Evolutionary conservation across 2,888 invertebrate genomes (phyloP), one percentile per base, ranked within the genome.

Genomic region (Apeira syringaria): DNA sequence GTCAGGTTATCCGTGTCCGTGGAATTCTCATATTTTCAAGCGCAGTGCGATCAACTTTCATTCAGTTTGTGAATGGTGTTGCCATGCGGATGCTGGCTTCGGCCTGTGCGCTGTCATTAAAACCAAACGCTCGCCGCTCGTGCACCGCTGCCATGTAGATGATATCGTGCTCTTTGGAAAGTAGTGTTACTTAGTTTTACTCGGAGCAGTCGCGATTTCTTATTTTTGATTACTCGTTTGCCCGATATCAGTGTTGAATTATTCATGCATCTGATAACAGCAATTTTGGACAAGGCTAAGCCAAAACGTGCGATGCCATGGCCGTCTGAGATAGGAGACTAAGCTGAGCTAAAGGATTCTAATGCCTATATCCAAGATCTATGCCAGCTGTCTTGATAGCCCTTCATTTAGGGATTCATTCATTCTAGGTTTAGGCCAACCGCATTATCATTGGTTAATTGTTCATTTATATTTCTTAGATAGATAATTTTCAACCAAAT

Each of bases 41-140:
- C 33, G 37, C 33, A 34, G 41, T 68, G 64, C 69, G 79, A 80
- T 82, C 81, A 86, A 89, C 88, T 89, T 89, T 89, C 88, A 82
- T 88, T 87, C 79, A 80, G 73, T 68, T 72, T 74, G 80, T 79
- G 80, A 80, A 80, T 79, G 77, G 80, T 81, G 87, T 89, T 87
- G 84, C 88, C 78, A 89, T 66, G 87, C 88, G 88, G 88, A 89
- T 85, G 79, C 82, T 74, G 83, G 78, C 74, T 79, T 68, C 76
- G 68, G 37, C 46, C 47, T 35, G 25, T 43, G 75, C 71, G 73
- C 78, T 71, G 82, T 76, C 81, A 80, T 85, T 81, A 83, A 80
- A 81, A 72, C 73, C 78, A 75, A 78, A 77, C 77, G 75, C 68
- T 77, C 77, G 78, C 73, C 76, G 74, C 72, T 79, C 78, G 81